Evolutionary conservation across 1,140 invertebrate species (phyloP).

Genomic region (Drosophila orosa): DNA sequence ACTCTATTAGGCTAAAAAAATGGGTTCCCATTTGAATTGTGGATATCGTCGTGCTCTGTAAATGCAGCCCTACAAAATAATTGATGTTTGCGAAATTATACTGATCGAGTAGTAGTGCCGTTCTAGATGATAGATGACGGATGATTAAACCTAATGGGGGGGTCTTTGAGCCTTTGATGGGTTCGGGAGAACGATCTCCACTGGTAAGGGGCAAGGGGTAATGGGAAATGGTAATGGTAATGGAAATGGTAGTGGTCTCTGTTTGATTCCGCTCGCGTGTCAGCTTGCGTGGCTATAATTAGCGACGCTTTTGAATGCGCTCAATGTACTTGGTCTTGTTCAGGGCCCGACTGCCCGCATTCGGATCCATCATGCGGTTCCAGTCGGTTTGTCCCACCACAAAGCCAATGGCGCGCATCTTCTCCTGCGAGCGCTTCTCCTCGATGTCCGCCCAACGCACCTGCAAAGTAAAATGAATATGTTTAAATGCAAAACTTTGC

Average conservation of each 20-base stretch:
- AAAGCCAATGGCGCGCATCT: constrained; percentile 96
- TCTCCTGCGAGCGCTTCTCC: constrained; percentile 94
- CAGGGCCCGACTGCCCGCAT: constrained; percentile 93
- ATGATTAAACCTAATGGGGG: constrained; percentile 26
- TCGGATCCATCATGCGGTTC: constrained; percentile 96
- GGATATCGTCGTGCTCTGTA: constrained; percentile 15
- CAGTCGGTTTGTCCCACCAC: constrained; percentile 98
- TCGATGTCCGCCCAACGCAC: constrained; percentile 99
- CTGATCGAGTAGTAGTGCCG: constrained; percentile 18
- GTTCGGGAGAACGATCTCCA: background rate
- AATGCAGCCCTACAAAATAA: constrained; percentile 14
- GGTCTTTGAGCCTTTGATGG: constrained; percentile 1
- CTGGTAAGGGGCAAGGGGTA: constrained; percentile 13
- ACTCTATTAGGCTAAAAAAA: constrained; percentile 1
- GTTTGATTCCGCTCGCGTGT: constrained; percentile 7
- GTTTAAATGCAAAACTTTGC: too few species aligned
- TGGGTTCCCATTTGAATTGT: background rate
- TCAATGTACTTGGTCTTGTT: constrained; percentile 98
- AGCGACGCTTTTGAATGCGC: constrained; percentile 78
- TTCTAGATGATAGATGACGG: constrained; percentile 1
- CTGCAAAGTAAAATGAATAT: constrained; percentile 85
- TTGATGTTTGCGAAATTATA: constrained; percentile 19
- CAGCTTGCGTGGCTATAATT: constrained; percentile 9
- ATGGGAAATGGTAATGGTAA: constrained; percentile 3
- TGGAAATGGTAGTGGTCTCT: constrained; percentile 10